Evolutionary conservation across 2,888 invertebrate genomes (phyloP).

Genomic region (Aricia artaxerxes): DNA sequence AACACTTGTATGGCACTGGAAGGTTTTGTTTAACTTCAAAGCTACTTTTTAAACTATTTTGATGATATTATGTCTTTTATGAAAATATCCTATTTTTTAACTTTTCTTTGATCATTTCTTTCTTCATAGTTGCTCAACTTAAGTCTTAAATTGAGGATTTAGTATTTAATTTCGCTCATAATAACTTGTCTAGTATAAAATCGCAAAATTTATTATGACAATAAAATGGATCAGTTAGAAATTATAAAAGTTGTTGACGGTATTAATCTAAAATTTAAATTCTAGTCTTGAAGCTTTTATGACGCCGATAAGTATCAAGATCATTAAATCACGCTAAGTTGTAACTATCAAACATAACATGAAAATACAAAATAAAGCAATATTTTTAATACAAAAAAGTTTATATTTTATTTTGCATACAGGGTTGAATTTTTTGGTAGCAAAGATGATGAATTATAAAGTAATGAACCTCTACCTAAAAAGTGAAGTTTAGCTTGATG

Average conservation of each 20-base stretch:
- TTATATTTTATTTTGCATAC: not conserved
- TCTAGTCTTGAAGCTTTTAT: not conserved
- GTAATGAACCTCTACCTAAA: too few species aligned
- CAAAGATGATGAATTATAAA: not conserved
- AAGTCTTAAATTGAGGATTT: too few species aligned
- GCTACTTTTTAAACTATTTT: not conserved
- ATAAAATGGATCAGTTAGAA: not conserved
- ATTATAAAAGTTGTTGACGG: not conserved
- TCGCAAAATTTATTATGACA: not conserved
- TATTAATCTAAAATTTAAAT: not conserved
- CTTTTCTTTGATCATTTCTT: too few species aligned
- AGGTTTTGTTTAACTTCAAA: not conserved
- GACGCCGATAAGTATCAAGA: conserved; percentile 7
- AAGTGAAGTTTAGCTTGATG: too few species aligned
- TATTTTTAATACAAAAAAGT: not conserved
- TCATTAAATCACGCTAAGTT: not conserved
- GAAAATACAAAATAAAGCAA: not conserved
- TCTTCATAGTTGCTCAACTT: too few species aligned
- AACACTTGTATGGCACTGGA: not conserved
- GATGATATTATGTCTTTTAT: not conserved
- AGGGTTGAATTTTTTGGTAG: too few species aligned
- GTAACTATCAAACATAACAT: conserved; percentile 2
- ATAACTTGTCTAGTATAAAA: not conserved
- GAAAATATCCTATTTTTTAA: too few species aligned
- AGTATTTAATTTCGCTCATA: not conserved